Conservation (phyloP, 2,888 invertebrate species). For the Venusia cambrica region DNA sequence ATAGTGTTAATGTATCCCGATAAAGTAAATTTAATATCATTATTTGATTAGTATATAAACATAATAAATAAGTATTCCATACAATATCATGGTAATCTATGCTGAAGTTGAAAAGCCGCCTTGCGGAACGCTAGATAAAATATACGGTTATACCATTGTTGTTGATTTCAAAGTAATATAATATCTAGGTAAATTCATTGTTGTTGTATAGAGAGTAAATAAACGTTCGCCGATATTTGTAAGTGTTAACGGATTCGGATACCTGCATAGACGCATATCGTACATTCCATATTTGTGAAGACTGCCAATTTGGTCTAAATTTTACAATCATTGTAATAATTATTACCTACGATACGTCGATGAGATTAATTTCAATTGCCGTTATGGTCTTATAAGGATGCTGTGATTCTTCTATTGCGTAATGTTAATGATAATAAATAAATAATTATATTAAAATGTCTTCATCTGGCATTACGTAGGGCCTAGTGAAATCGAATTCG, state of each 20-base stretch:
- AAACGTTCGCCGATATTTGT: slow-evolving; percentile 71
- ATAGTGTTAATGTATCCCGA: slow-evolving; percentile 36
- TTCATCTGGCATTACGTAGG: slow-evolving; percentile 75
- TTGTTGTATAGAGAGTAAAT: slow-evolving; percentile 74
- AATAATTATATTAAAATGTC: slow-evolving; percentile 64
- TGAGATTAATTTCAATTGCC: slow-evolving; percentile 76
- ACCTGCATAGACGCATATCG: slow-evolving; percentile 80
- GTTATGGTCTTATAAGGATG: slow-evolving; percentile 77
- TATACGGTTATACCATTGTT: slow-evolving; percentile 48
- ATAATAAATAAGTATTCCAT: slow-evolving; percentile 19
- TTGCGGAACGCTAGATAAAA: slow-evolving; percentile 29
- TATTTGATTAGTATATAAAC: slow-evolving; percentile 25
- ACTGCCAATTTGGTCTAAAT: slow-evolving; percentile 82
- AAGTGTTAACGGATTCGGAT: slow-evolving; percentile 78
- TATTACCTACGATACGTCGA: slow-evolving; percentile 76
- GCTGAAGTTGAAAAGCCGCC: slow-evolving; percentile 25
- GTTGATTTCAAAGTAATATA: slow-evolving; percentile 58
- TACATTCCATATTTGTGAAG: slow-evolving; percentile 81
- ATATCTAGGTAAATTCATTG: slow-evolving; percentile 65
- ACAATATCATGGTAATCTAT: slow-evolving; percentile 28
- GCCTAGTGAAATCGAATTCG: slow-evolving; percentile 77
- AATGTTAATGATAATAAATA: slow-evolving; percentile 65
- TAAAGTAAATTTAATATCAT: slow-evolving; percentile 28
- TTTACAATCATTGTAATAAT: slow-evolving; percentile 75
- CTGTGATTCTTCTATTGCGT: slow-evolving; percentile 81